Percentiles rank a stretch among this genome's conserved stretches.
Evolutionary conservation across 2,797 vertebrate species (phyloP).

Genomic region (Malacoctenus gilli): DNA sequence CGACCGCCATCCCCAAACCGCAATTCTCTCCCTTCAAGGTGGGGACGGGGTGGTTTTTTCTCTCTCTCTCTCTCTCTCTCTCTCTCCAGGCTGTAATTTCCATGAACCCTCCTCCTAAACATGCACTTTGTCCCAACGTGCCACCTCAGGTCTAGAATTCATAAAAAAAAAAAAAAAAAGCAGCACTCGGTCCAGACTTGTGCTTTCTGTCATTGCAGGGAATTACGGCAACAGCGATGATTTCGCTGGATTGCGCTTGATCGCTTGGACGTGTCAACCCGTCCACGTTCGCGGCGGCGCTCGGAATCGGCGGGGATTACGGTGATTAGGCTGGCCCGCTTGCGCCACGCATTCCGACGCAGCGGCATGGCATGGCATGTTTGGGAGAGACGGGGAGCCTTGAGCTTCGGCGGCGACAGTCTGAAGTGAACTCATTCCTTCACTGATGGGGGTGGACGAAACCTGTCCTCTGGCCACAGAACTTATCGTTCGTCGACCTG

Average conservation of each 20-base stretch:
- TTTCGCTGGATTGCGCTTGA: constrained; percentile 2
- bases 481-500: too few relatives aligned
- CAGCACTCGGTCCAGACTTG: neutral
- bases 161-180: constrained; percentile 9
- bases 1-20: neutral
- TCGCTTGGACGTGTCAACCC: neutral
- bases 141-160: neutral
- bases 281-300: constrained; percentile 8
- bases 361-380: too few relatives aligned
- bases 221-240: constrained; percentile 1
- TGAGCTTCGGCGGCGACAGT: too few relatives aligned
- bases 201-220: neutral
- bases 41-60: too few relatives aligned
- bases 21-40: constrained; percentile 5
- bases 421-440: too few relatives aligned
- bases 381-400: too few relatives aligned
- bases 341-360: neutral
- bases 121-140: constrained; percentile 11
- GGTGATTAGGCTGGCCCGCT: neutral
- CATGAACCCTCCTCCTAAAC: constrained; percentile 5
- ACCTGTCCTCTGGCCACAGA: too few relatives aligned
- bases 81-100: constrained; percentile 12
- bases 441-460: too few relatives aligned
- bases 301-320: constrained; percentile 3
- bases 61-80: too few relatives aligned